Percentiles rank a stretch among this genome's conserved stretches.
Conservation (phyloP, 2,888 invertebrate species). For the Deroplatys truncata region DNA sequence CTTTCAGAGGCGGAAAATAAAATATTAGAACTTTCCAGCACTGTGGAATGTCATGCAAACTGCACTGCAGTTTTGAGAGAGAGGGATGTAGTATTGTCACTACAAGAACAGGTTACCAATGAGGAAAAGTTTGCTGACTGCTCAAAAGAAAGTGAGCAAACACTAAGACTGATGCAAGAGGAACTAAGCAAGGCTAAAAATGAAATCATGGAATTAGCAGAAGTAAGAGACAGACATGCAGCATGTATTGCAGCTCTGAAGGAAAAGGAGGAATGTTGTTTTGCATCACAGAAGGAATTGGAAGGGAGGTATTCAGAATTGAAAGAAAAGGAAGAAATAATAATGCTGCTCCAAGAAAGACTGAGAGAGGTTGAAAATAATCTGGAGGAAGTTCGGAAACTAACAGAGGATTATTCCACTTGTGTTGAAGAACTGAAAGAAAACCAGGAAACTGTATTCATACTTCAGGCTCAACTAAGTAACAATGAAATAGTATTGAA, state of each 20-base stretch:
- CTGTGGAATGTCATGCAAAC: neutral
- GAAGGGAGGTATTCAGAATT: conserved; percentile 40
- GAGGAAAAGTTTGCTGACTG: too few relatives aligned
- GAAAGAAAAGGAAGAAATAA: conserved; percentile 31
- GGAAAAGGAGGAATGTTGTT: too few relatives aligned
- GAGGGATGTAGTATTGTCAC: conserved; percentile 28
- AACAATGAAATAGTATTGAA: neutral
- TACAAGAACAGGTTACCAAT: neutral
- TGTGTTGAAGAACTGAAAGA: neutral
- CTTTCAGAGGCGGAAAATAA: neutral
- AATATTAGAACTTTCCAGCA: neutral
- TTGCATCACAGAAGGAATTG: conserved; percentile 38
- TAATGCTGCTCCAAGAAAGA: neutral
- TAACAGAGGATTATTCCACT: neutral
- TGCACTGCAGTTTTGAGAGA: conserved; percentile 37
- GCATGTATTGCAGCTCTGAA: too few relatives aligned
- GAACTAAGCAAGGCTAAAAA: too few relatives aligned
- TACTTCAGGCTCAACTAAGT: too few relatives aligned
- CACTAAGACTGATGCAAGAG: too few relatives aligned
- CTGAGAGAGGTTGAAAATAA: neutral
- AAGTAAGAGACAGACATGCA: too few relatives aligned
- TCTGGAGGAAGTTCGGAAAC: neutral
- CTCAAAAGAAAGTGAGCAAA: too few relatives aligned
- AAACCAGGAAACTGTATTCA: neutral
- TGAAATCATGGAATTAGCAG: too few relatives aligned